These are phyloP conservation scores for Phrynocephalus vlangalii DNA, from an alignment of 2,797 vertebrate species.

Conservation along the genomic window DNA sequence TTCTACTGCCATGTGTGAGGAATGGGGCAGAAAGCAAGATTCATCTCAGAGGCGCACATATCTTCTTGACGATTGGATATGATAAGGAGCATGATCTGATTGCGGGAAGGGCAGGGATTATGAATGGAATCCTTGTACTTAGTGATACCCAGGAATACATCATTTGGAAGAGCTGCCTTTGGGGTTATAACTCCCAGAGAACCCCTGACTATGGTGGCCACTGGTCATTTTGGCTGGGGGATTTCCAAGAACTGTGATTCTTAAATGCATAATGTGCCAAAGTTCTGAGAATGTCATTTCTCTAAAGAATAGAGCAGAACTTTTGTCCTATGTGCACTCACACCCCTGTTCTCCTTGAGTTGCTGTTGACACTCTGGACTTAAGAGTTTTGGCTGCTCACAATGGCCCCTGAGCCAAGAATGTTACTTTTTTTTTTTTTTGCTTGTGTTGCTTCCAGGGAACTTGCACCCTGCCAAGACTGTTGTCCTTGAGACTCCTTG, in stretches of 20 bases:
- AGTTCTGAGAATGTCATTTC: not conserved
- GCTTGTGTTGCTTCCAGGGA: not conserved
- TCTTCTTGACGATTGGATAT: not conserved
- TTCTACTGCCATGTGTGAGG: not conserved
- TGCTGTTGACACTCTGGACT: constrained; percentile 17
- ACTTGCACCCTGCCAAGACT: not conserved
- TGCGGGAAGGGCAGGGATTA: too few relatives aligned
- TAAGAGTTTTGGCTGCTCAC: constrained; percentile 19
- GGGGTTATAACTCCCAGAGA: not conserved
- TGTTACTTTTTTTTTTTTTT: not conserved
- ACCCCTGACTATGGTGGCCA: not conserved
- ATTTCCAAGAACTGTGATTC: not conserved
- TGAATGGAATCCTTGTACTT: not conserved
- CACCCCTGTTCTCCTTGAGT: constrained; percentile 4
- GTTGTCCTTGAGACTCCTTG: not conserved
- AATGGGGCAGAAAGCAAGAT: not conserved
- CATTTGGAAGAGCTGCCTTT: not conserved
- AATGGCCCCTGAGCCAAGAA: not conserved
- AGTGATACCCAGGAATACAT: not conserved
- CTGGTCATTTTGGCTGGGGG: not conserved
- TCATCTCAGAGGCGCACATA: not conserved
- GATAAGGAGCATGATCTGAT: not conserved
- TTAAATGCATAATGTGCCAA: not conserved
- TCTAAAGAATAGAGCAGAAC: not conserved
- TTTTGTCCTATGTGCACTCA: not conserved